A percentile compares a stretch with the other conserved stretches of the same genome.
phyloP scores from a whole-genome alignment of 2,113 vertebrate genomes.

The Gnathonemus echidnorhynchus region DNA sequence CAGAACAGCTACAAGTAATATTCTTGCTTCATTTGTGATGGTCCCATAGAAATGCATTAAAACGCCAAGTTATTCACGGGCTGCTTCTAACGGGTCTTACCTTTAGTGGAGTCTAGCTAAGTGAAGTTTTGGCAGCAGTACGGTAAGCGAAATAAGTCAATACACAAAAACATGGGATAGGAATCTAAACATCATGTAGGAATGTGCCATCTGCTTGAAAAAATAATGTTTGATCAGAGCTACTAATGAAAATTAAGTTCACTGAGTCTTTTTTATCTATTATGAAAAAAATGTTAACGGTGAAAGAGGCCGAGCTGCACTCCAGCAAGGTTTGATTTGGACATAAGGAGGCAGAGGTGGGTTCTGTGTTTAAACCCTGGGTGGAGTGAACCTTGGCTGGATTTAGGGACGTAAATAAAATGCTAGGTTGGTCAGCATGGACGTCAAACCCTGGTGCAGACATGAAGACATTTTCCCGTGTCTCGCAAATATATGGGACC shows the following conservation, averaged over 20 bases:
- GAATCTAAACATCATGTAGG: not conserved
- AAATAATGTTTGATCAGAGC: not conserved
- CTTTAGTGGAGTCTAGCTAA: not conserved
- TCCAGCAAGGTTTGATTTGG: not conserved
- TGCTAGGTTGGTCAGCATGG: not conserved
- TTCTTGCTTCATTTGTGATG: not conserved
- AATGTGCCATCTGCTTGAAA: not conserved
- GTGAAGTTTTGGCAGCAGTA: not conserved
- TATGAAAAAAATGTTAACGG: not conserved
- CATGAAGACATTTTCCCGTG: not conserved
- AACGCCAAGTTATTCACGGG: not conserved
- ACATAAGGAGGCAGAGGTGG: not conserved
- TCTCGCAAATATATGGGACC: not conserved
- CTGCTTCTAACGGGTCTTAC: not conserved
- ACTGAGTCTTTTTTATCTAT: not conserved
- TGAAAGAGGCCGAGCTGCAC: not conserved
- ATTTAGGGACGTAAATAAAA: not conserved
- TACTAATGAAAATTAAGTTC: not conserved
- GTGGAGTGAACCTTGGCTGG: not conserved
- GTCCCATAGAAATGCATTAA: not conserved
- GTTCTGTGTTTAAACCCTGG: not conserved
- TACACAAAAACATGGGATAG: not conserved
- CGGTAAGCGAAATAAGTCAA: not conserved
- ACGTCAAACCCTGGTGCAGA: not conserved
- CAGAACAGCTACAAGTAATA: not conserved